Conservation (phyloP, 2,113 vertebrate genomes). For the Lophius piscatorius region DNA sequence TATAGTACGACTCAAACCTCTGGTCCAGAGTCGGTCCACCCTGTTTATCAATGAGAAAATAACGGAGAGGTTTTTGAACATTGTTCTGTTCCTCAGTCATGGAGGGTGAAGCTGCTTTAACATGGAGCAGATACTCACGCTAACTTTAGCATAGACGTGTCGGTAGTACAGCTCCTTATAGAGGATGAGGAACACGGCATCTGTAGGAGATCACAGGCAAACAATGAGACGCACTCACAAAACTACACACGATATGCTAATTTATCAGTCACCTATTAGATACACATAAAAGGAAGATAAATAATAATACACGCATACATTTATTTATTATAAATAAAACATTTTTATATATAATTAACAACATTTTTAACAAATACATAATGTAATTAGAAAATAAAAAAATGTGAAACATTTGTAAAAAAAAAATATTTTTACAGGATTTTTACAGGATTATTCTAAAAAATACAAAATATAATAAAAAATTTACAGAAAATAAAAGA, state of each 20-base stretch:
- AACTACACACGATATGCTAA: not conserved
- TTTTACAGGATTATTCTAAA: too few relatives aligned
- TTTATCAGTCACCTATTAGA: too few relatives aligned
- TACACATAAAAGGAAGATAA: too few relatives aligned
- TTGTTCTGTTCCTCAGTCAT: not conserved
- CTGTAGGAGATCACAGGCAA: conserved; percentile 68
- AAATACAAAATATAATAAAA: too few relatives aligned
- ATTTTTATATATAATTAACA: too few relatives aligned
- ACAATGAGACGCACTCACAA: not conserved
- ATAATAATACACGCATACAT: too few relatives aligned
- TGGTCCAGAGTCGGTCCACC: conserved; percentile 96
- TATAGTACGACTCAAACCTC: conserved; percentile 98
- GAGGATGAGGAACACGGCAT: conserved; percentile 96
- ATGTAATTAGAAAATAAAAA: too few relatives aligned
- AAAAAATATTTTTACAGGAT: too few relatives aligned
- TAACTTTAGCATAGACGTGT: conserved; percentile 99
- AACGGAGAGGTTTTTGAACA: not conserved
- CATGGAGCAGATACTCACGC: conserved; percentile 83
- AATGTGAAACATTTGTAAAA: too few relatives aligned
- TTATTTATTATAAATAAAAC: too few relatives aligned
- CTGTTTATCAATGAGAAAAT: conserved; percentile 65
- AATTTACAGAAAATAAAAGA: too few relatives aligned
- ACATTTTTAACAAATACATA: too few relatives aligned
- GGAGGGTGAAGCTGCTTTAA: accelerated
- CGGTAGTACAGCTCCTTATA: conserved; percentile 99